Percentiles rank a stretch among this genome's conserved stretches.
These are phyloP conservation scores for Stegodyphus mimosarum DNA, from an alignment of 1,140 invertebrate species.

Conservation along the genomic window DNA sequence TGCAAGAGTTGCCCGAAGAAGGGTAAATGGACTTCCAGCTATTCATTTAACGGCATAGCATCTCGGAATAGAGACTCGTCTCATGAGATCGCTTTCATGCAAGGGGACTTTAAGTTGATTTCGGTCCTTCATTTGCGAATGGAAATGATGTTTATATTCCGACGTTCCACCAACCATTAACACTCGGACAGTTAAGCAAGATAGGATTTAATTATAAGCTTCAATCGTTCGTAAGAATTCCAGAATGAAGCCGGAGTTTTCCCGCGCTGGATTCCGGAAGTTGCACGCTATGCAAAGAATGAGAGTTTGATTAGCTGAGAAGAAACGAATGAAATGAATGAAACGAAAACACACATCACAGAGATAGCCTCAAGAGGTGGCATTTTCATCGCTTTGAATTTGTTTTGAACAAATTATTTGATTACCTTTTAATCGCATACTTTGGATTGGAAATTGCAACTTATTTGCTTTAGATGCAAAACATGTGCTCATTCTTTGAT, in stretches of 20 bases:
- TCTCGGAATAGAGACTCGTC: neutral
- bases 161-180: conserved; percentile 32
- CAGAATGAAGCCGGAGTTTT: neutral
- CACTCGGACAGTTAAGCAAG: neutral
- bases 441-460: too few relatives aligned
- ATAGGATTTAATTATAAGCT: conserved; percentile 8
- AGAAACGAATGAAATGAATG: neutral
- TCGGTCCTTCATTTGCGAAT: conserved; percentile 47
- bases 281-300: neutral
- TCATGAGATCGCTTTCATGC: conserved; percentile 7
- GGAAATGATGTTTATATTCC: conserved; percentile 54
- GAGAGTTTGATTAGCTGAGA: neutral
- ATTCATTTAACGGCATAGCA: conserved; percentile 36
- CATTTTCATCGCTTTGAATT: too few relatives aligned
- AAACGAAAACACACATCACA: too few relatives aligned
- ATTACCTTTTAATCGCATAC: too few relatives aligned
- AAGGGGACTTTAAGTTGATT: conserved; percentile 37
- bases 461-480: too few relatives aligned
- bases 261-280: neutral
- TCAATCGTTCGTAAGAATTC: conserved; percentile 4
- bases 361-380: too few relatives aligned
- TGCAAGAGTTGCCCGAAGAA: conserved; percentile 14
- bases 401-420: too few relatives aligned
- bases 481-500: too few relatives aligned
- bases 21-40: conserved; percentile 23